Evolutionary conservation across 2,113 vertebrate genomes (phyloP).

Genomic region (Semicossyphus pulcher): DNA sequence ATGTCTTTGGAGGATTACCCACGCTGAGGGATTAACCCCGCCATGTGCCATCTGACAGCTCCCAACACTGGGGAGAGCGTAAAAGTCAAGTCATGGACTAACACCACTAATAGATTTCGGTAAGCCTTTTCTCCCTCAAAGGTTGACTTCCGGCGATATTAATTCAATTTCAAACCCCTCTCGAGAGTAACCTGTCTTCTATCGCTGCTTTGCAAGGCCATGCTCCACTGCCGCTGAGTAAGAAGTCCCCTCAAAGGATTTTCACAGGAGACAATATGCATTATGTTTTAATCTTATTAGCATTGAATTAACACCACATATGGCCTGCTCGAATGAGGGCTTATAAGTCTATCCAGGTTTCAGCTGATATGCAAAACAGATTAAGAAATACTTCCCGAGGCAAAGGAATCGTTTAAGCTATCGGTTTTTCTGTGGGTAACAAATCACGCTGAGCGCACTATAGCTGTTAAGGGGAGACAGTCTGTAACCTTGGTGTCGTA

Average conservation of each 20-base stretch:
- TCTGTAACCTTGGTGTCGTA: conserved; percentile 36
- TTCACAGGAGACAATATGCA: conserved; percentile 53
- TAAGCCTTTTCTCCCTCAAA: conserved; percentile 63
- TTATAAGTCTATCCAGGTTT: conserved; percentile 32
- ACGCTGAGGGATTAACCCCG: conserved; percentile 73
- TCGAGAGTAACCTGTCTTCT: conserved; percentile 35
- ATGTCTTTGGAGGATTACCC: conserved; percentile 77
- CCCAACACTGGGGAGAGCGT: conserved; percentile 55
- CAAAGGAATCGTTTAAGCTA: conserved; percentile 6
- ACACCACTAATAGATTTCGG: conserved; percentile 75
- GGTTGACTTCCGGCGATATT: conserved; percentile 65
- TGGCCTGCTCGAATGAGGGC: conserved; percentile 47
- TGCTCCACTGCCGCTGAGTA: conserved; percentile 49
- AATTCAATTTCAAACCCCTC: conserved; percentile 69
- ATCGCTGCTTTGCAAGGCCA: conserved; percentile 27
- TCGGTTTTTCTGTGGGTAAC: conserved; percentile 15
- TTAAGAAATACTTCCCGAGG: conserved; percentile 25
- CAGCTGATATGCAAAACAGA: conserved; percentile 41
- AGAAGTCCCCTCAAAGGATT: conserved; percentile 51
- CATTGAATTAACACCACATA: conserved; percentile 57
- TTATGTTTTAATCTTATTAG: conserved; percentile 72
- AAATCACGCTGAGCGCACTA: conserved; percentile 35
- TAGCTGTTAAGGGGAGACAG: conserved; percentile 29
- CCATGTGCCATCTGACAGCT: conserved; percentile 61
- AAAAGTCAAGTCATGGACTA: conserved; percentile 72